Conservation (phyloP, 1,140 invertebrate genomes). For the Drosophila subpulchrella region DNA sequence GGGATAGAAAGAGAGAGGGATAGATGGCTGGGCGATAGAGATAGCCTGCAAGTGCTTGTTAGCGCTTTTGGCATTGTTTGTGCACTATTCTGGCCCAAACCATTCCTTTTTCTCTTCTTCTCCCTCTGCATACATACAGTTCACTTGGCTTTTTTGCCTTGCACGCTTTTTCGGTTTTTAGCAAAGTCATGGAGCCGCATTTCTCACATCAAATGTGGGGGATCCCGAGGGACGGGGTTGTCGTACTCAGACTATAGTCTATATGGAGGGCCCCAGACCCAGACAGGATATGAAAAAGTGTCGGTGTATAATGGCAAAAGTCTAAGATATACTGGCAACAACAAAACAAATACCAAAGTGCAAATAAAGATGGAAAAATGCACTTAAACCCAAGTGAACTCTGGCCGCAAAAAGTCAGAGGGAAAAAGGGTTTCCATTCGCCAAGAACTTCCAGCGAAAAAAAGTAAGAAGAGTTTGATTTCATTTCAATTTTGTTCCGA, state of each 20-base stretch:
- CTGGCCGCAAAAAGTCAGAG: neutral
- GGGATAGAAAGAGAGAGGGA: neutral
- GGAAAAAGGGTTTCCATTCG: neutral
- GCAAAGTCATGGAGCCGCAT: constrained; percentile 74
- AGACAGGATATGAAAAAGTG: constrained; percentile 82
- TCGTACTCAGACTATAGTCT: constrained; percentile 57
- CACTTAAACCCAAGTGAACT: constrained; percentile 80
- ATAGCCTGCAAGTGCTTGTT: constrained; percentile 50
- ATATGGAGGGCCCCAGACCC: constrained; percentile 49
- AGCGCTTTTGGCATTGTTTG: constrained; percentile 61
- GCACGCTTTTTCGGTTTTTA: constrained; percentile 77
- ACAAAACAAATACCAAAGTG: constrained; percentile 74
- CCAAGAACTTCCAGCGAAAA: neutral
- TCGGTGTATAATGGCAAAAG: constrained; percentile 71
- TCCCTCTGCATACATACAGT: constrained; percentile 52
- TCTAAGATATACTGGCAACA: constrained; percentile 52
- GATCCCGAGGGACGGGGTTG: constrained; percentile 13
- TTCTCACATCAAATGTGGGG: constrained; percentile 56
- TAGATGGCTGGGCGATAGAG: neutral
- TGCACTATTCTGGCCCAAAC: constrained; percentile 36
- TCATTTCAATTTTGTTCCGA: neutral
- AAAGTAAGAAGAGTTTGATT: neutral
- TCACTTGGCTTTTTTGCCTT: constrained; percentile 66
- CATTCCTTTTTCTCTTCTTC: neutral
- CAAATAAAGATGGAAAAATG: constrained; percentile 79